Base-by-base conservation (phyloP, 2,797 vertebrate species). In the Buceros bicornis region DNA sequence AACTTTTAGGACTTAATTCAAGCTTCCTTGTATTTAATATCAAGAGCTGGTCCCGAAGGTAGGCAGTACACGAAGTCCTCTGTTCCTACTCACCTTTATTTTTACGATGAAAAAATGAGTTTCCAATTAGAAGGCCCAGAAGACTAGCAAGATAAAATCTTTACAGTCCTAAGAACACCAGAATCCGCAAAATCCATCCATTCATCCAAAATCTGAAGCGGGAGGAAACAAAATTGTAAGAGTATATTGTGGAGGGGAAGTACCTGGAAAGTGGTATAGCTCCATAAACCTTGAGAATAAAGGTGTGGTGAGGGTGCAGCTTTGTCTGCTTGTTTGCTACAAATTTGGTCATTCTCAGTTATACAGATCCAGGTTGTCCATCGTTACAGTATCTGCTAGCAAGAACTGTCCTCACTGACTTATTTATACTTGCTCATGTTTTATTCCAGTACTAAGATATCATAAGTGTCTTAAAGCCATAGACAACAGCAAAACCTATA, bases 291-390 rank as follows among this genome's bases (percentile, higher is more conserved):
- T 33, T 26, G 13, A 76, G 45, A 86, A 77, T 25, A 71, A 69
- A 37, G 22, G 8, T 5, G 6, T 18, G 25, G 57, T 33, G 4
- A 93, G 4, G 0, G 0, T 9, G 11, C 37, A 72, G 15, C 21
- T 84, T 82, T 43, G 47, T 33, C 33, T 33, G 33, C 33, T 33
- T 33, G 33, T 33, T 33, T 33, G 33, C 33, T 33, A 33, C 33
- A 42, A 60, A 61, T 54, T 8, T 16, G 7, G 62, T 29, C 2
- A 42, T 40, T 40, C 17, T 74, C 43, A 82, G 24, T 64, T 64
- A 65, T 5, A 16, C 5, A 56, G 20, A 80, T 7, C 24, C 40
- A 18, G 33, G 4, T 20, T 65, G 10, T 17, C 28, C 18, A 26
- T 24, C 37, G 9, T 81, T 65, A 57, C n/a, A 24, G 33, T 42